phyloP scores from a whole-genome alignment of 2,888 invertebrate genomes.

The Parasteatoda lunata region DNA sequence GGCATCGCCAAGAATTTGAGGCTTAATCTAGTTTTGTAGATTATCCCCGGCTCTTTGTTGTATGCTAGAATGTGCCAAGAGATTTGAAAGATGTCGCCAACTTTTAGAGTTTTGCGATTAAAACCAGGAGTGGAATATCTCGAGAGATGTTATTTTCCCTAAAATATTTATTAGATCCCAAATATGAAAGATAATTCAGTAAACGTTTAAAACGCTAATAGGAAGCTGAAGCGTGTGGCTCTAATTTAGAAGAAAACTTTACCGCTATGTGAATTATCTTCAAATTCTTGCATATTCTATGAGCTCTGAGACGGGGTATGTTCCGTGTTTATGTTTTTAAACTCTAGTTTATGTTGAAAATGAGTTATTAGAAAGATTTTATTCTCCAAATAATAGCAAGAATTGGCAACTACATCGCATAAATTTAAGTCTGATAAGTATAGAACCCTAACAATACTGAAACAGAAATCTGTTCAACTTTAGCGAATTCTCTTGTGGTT shows the following conservation, averaged over 20 bases:
- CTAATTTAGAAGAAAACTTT: slow-evolving; percentile 1
- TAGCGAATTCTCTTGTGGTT: too few species aligned
- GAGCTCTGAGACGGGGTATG: background rate
- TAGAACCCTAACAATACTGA: too few species aligned
- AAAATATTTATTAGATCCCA: slow-evolving; percentile 26
- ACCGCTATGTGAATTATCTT: background rate
- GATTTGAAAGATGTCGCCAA: slow-evolving; percentile 14
- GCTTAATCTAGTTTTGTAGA: slow-evolving; percentile 51
- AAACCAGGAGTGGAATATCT: slow-evolving; percentile 33
- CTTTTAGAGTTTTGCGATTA: slow-evolving; percentile 44
- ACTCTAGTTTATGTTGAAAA: too few species aligned
- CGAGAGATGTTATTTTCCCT: slow-evolving; percentile 18
- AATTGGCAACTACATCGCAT: too few species aligned
- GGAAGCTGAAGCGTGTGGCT: background rate
- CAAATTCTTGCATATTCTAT: background rate
- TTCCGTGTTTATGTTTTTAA: too few species aligned
- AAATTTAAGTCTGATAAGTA: too few species aligned
- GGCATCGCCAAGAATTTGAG: background rate
- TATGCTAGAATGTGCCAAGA: slow-evolving; percentile 5
- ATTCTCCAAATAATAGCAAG: too few species aligned
- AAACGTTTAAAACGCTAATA: slow-evolving; percentile 1
- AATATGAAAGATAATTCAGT: slow-evolving; percentile 38
- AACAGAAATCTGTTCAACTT: too few species aligned
- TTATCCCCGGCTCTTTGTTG: slow-evolving; percentile 12
- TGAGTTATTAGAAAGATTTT: too few species aligned